Evolutionary conservation across 2,888 invertebrate genomes (phyloP).

Genomic region (Campopleginae sp.): DNA sequence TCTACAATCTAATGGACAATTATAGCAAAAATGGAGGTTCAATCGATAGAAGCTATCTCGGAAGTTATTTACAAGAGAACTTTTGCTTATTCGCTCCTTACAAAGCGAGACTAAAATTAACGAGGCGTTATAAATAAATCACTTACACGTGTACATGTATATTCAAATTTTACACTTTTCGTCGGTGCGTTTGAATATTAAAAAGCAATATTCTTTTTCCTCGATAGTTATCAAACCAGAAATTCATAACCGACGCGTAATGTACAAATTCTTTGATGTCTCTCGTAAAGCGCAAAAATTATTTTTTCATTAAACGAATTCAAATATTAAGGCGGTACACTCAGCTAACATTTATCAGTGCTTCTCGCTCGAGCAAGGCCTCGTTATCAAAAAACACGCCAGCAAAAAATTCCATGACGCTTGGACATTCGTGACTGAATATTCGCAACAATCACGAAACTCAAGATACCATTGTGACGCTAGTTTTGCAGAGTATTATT

Average conservation of each 20-base stretch:
- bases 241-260: conserved; percentile 25
- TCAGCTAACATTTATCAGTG: conserved; percentile 1
- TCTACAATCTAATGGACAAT: conserved; percentile 62
- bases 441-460: conserved; percentile 24
- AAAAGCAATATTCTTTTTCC: conserved; percentile 11
- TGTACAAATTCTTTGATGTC: conserved; percentile 46
- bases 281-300: conserved; percentile 45
- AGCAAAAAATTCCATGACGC: not conserved
- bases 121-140: conserved; percentile 59
- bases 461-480: conserved; percentile 29
- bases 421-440: conserved; percentile 30
- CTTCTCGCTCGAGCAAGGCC: not conserved
- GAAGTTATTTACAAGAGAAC: conserved; percentile 64
- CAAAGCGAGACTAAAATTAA: conserved; percentile 49
- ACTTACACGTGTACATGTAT: conserved; percentile 42
- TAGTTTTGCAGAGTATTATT: conserved; percentile 43
- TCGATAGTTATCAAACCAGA: conserved; percentile 27
- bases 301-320: not conserved
- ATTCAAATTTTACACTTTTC: conserved; percentile 51
- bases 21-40: conserved; percentile 49
- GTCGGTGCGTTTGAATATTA: conserved; percentile 22
- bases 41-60: conserved; percentile 56
- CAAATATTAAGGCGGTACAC: conserved; percentile 4
- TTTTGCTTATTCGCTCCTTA: conserved; percentile 41
- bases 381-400: not conserved